These are phyloP conservation scores for Campylomormyrus tamandua DNA, from an alignment of 2,113 vertebrate genomes.

Conservation along the genomic window DNA sequence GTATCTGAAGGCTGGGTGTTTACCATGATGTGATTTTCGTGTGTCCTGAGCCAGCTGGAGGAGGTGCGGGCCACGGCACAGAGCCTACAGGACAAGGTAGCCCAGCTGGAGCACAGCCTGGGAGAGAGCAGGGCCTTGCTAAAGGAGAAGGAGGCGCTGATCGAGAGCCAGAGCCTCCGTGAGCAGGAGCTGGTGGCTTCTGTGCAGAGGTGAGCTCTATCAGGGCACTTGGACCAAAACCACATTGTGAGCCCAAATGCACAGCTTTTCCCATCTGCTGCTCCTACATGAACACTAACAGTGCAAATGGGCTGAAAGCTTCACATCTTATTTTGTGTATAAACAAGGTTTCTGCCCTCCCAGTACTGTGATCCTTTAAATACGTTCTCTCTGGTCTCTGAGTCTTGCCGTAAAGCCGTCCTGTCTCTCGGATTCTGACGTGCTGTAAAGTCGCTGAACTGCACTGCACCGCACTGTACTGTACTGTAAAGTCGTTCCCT, in stretches of 20 bases:
- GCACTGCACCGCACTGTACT: neutral
- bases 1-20: neutral
- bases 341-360: neutral
- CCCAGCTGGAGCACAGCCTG: constrained; percentile 61
- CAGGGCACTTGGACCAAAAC: neutral
- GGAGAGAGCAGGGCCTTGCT: constrained; percentile 60
- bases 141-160: constrained; percentile 71
- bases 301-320: neutral
- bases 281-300: neutral
- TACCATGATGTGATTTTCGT: neutral
- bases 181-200: constrained; percentile 82
- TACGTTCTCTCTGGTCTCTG: neutral
- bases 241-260: neutral
- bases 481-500: neutral
- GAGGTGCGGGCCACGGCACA: constrained; percentile 70
- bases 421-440: neutral
- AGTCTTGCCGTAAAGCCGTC: neutral
- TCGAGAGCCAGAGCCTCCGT: constrained; percentile 73
- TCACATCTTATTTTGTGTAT: neutral
- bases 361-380: neutral
- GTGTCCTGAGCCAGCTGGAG: constrained; percentile 62
- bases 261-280: neutral
- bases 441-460: neutral
- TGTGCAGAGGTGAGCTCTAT: constrained; percentile 74
- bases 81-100: constrained; percentile 62